Evolutionary conservation across 2,888 invertebrate genomes (phyloP).

Genomic region (Papilio gigon): DNA sequence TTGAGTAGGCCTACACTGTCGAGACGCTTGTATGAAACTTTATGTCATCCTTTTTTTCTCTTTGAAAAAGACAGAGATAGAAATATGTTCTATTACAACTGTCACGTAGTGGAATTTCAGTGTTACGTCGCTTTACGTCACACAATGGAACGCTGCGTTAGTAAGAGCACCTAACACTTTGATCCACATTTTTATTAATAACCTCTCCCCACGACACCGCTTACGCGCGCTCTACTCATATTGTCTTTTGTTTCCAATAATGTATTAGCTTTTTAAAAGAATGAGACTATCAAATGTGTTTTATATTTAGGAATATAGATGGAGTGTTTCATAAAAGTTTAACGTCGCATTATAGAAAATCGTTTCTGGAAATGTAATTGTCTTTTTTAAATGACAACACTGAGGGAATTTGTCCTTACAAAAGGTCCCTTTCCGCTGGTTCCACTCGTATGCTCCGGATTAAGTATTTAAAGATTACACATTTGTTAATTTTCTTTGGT

Average conservation of each 20-base stretch:
- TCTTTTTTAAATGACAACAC: too few species aligned
- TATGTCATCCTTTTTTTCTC: background rate
- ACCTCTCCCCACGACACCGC: background rate
- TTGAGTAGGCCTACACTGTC: background rate
- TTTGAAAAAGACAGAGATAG: background rate
- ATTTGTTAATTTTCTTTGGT: too few species aligned
- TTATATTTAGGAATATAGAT: too few species aligned
- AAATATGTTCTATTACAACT: background rate
- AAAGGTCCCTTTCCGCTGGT: too few species aligned
- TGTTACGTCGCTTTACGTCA: background rate
- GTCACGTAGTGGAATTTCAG: background rate
- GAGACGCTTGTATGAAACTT: background rate
- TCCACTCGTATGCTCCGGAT: too few species aligned
- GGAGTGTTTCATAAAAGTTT: too few species aligned
- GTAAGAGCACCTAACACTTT: background rate
- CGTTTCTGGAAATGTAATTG: too few species aligned
- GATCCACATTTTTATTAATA: conserved; percentile 17
- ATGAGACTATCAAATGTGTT: too few species aligned
- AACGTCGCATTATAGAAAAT: too few species aligned
- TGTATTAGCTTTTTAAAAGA: background rate
- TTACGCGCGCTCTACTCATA: background rate
- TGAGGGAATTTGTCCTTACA: too few species aligned
- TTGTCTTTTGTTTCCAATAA: background rate
- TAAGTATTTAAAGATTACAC: too few species aligned
- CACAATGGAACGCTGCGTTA: background rate